Percentiles rank a stretch among this genome's conserved stretches.
These are phyloP conservation scores for Rhynchomys soricoides DNA, from an alignment of 2,113 vertebrate species.

Conservation along the genomic window DNA sequence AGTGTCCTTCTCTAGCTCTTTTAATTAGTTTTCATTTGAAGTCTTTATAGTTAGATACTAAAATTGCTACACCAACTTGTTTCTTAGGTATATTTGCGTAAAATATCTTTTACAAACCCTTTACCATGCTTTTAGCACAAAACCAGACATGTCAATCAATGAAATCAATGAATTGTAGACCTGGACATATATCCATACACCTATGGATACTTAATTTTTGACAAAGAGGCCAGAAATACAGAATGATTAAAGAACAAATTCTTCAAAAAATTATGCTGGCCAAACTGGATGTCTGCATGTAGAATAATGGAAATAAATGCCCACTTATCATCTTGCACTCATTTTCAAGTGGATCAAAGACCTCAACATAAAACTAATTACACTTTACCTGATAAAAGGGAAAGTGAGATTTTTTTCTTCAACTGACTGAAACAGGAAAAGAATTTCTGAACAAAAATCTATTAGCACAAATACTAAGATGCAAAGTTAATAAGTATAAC, in stretches of 20 bases:
- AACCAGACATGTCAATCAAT: neutral
- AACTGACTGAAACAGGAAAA: neutral
- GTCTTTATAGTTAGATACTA: too few relatives aligned
- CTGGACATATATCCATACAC: neutral
- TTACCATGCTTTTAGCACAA: neutral
- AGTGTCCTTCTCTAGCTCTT: too few relatives aligned
- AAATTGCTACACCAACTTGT: too few relatives aligned
- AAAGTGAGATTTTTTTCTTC: neutral
- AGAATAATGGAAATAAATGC: neutral
- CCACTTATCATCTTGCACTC: neutral
- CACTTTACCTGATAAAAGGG: neutral
- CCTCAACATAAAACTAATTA: neutral
- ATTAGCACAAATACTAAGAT: neutral
- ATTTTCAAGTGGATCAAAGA: neutral
- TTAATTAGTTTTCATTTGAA: too few relatives aligned
- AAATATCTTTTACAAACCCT: too few relatives aligned
- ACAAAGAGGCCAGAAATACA: neutral
- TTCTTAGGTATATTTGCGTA: too few relatives aligned
- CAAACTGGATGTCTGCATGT: neutral
- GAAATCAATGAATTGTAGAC: neutral
- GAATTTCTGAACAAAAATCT: neutral
- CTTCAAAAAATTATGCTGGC: neutral
- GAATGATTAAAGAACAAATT: neutral
- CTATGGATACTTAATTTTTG: neutral
- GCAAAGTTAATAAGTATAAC: neutral